Conservation (phyloP, 1,140 invertebrate species). For the Euura lappo region DNA sequence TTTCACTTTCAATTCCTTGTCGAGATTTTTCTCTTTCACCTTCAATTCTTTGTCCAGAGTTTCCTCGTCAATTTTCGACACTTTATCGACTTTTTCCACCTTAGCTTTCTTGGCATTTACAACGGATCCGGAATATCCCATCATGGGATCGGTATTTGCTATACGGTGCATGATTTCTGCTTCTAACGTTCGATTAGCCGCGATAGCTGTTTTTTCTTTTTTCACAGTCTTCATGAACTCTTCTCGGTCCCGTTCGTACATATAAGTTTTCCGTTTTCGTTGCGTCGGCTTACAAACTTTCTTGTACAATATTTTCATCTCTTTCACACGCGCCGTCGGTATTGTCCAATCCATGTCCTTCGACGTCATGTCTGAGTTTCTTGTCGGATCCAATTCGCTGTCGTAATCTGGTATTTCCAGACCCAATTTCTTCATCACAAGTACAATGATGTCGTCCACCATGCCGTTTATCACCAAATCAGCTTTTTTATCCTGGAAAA, state of each 20-base stretch:
- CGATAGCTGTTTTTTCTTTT: constrained; percentile 25
- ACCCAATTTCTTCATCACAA: constrained; percentile 76
- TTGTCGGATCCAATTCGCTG: constrained; percentile 71
- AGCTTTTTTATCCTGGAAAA: constrained; percentile 86
- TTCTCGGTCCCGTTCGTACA: constrained; percentile 55
- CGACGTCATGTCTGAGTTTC: constrained; percentile 50
- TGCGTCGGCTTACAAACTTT: constrained; percentile 58
- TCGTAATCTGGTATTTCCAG: constrained; percentile 77
- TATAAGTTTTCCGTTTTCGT: constrained; percentile 56
- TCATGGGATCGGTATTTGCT: not conserved
- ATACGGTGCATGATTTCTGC: not conserved
- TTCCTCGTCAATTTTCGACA: too few species aligned
- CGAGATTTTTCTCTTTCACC: too few species aligned
- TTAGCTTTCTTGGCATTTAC: not conserved
- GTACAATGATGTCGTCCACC: constrained; percentile 84
- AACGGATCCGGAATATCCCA: not conserved
- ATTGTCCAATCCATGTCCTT: constrained; percentile 68
- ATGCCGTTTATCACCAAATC: constrained; percentile 89
- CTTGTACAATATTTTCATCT: constrained; percentile 63
- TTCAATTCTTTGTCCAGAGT: too few species aligned
- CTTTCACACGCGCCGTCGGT: constrained; percentile 57
- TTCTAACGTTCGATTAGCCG: not conserved
- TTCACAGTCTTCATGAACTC: constrained; percentile 34
- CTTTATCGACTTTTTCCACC: too few species aligned
- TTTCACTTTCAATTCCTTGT: too few species aligned